Base-by-base conservation (phyloP, 2,113 vertebrate species). In the Microtus richardsoni region DNA sequence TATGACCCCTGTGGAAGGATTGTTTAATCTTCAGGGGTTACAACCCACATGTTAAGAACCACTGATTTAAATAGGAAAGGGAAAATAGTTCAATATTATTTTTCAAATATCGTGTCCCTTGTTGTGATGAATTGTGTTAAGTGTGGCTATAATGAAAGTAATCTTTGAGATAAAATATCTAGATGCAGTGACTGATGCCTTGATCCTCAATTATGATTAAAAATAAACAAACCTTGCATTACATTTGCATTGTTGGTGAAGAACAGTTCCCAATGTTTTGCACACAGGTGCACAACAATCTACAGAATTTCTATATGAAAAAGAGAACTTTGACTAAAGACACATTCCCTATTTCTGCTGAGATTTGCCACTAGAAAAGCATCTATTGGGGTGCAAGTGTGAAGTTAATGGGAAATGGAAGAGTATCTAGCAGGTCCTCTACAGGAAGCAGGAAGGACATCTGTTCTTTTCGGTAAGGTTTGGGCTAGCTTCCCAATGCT, bases 111-210 rank as follows among this genome's bases (percentile, higher is more conserved):
- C n/a, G 39, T 75, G 28, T 88, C 49, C 30, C 73, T 58, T 91
- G 41, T 64, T 92, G 4, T 78, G 16, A 89, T 66, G 58, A 36
- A 54, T 94, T 89, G 66, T 54, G 77, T 83, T 93, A 85, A 95
- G 9, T 66, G 4, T 80, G 39, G 26, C 6, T 64, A 6, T 78
- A 78, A 82, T 73, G 24, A 36, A 86, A 95, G 88, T 60, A 85
- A 88, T 66, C 52, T 82, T 84, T 92, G 80, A 86, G 85, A 70
- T 82, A 77, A 84, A 83, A 89, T 94, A 95, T 33, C 24, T 80
- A 66, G 39, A 83, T 85, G 30, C 49, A 58, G 66, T 71, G 21
- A 88, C 86, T 77, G 19, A 36, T 73, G 11, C 21, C 44, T 74
- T 64, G 11, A 52, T 77, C 60, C 58, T 88, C 74, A 39, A 13